These are phyloP conservation scores for Norana najaformis DNA, from an alignment of 2,888 invertebrate genomes.

Conservation along the genomic window DNA sequence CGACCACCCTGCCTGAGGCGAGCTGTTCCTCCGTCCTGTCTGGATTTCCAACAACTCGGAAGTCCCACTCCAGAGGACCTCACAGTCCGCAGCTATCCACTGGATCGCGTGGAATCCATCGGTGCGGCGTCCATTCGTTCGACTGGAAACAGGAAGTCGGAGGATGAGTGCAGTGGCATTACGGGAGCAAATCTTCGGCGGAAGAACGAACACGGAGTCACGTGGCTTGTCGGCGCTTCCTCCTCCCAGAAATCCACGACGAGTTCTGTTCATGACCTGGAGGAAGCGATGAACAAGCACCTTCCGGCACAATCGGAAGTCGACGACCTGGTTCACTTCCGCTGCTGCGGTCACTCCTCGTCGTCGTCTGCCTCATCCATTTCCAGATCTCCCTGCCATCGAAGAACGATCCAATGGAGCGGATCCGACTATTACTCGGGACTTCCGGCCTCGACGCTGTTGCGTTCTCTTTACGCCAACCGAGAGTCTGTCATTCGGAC, in stretches of 20 bases:
- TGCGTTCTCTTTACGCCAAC: slow-evolving; percentile 87
- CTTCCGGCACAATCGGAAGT: slow-evolving; percentile 62
- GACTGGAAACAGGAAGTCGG: background rate
- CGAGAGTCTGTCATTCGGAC: slow-evolving; percentile 94
- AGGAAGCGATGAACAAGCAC: slow-evolving; percentile 95
- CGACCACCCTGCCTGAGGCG: background rate
- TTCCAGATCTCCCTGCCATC: background rate
- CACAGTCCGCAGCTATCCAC: background rate
- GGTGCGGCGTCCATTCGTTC: background rate
- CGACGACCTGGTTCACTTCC: background rate
- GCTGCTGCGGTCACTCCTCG: background rate
- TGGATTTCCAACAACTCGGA: background rate
- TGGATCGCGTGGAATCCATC: background rate
- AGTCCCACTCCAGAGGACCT: slow-evolving; percentile 8
- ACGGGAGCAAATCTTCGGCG: background rate
- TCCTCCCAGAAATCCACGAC: background rate
- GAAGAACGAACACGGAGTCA: background rate
- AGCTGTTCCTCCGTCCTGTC: background rate
- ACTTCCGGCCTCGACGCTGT: slow-evolving; percentile 84
- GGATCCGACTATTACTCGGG: slow-evolving; percentile 64
- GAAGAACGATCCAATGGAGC: slow-evolving; percentile 81
- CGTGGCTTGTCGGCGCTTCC: background rate
- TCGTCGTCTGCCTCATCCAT: background rate
- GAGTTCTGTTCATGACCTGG: slow-evolving; percentile 80
- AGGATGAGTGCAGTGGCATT: background rate